Base-by-base conservation (phyloP, 1,140 invertebrate genomes). In the Pemphigus obesinymphae region DNA sequence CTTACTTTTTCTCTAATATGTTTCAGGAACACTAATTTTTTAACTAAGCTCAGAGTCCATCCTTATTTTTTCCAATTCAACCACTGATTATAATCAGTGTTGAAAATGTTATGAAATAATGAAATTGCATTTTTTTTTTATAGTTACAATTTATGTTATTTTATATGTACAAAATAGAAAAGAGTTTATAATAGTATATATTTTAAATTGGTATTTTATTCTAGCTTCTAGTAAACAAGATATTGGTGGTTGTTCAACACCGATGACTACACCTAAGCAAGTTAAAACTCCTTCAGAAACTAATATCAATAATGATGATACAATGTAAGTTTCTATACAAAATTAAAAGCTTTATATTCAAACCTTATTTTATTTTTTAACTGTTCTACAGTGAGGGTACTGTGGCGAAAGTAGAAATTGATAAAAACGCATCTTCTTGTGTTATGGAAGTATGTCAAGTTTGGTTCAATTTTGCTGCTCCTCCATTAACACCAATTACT, bases 401-500 rank as follows among this genome's bases (percentile, higher is more conserved):
- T 34, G 83, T 84, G 2, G 84, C 85, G 7, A 87, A 87, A 84
- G 84, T 86, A 3, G 82, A 53, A n/a, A 85, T 87, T 10, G 90
- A 89, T 76, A 91, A 90, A 34, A 93, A 92, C 85, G 92, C 91
- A 0, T 93, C 93, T 0, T 94, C 93, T 0, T 94, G 93, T 85
- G 89, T 94, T 2, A 93, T 97, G 58, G 94, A 97, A 85, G 88
- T 98, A 7, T 94, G 94, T 86, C 92, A 93, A 0, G 93, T 97
- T 15, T 99, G 97, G 97, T 96, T 98, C 84, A 98, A 98, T 87
- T 98, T 98, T 89, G 97, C 97, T 26, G 96, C 97, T 0, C 97
- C 97, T 2, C 96, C 96, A 0, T 91, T 95, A 83, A 95, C 95
- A 20, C 95, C 96, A 0, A 97, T 97, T 48, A 97, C 96, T 0